phyloP scores from a whole-genome alignment of 2,888 invertebrate genomes.

The Tridacna crocea region DNA sequence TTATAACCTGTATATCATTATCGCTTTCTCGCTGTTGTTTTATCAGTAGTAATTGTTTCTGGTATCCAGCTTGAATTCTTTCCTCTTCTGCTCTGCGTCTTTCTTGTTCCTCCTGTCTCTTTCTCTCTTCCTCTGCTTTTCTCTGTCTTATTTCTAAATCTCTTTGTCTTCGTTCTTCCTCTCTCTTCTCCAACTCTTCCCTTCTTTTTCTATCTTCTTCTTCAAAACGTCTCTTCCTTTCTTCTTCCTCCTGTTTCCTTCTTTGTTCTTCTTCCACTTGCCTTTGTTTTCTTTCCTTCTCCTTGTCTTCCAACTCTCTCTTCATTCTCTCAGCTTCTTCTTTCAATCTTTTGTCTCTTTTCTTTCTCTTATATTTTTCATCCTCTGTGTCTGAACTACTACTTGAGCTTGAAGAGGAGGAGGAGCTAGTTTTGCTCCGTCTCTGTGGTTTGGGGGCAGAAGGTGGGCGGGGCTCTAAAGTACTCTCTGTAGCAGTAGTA shows the following conservation, averaged over 20 bases:
- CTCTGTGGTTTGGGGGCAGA: conserved; percentile 9
- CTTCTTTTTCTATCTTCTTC: conserved; percentile 33
- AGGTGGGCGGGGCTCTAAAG: conserved; percentile 20
- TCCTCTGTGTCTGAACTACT: conserved; percentile 39
- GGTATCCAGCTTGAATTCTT: conserved; percentile 41
- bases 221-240: conserved; percentile 24
- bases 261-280: conserved; percentile 23
- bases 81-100: conserved; percentile 36
- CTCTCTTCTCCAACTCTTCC: conserved; percentile 17
- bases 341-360: conserved; percentile 18
- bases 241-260: conserved; percentile 21
- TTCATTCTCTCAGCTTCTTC: conserved; percentile 19
- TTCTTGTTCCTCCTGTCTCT: conserved; percentile 18
- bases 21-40: conserved; percentile 49
- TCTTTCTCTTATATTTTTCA: conserved; percentile 35
- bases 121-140: conserved; percentile 14
- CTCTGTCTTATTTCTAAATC: background rate
- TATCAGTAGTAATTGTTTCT: conserved; percentile 37
- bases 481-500: conserved; percentile 57
- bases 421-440: conserved; percentile 26
- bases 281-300: conserved; percentile 22
- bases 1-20: conserved; percentile 11
- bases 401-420: conserved; percentile 32
- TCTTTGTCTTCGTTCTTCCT: conserved; percentile 21
- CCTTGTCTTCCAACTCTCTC: conserved; percentile 24